phyloP scores from a whole-genome alignment of 30 jellyfish, hydroid and myxozoan species.

The Catostylus mosaicus region DNA sequence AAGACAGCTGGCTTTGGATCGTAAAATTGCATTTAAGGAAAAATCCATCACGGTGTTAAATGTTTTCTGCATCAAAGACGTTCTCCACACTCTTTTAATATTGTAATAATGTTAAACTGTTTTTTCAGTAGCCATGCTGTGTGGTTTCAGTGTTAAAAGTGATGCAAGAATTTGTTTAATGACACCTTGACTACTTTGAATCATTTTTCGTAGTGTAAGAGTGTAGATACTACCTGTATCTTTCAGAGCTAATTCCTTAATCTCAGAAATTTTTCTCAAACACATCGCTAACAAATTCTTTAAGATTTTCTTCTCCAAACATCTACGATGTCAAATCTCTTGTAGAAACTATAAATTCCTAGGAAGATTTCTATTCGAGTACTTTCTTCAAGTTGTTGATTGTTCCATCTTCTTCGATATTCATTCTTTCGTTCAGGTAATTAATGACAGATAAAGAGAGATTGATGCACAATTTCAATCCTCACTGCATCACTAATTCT shows the following conservation, averaged over 20 bases:
- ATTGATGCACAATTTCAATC: conserved; percentile 60
- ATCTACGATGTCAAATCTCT: conserved; percentile 28
- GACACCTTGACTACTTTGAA: conserved; percentile 29
- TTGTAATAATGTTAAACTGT: conserved; percentile 46
- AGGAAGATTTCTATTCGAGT: conserved; percentile 46
- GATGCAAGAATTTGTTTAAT: conserved; percentile 31
- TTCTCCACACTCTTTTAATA: conserved; percentile 13
- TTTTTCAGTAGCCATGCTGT: conserved; percentile 49
- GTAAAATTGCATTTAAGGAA: conserved; percentile 16
- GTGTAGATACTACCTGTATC: conserved; percentile 40
- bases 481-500: conserved; percentile 49
- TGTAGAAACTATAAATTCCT: conserved; percentile 8
- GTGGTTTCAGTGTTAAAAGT: conserved; percentile 29
- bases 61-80: conserved; percentile 2
- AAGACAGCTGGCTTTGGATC: conserved; percentile 39
- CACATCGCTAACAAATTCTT: conserved; percentile 45
- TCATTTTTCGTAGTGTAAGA: conserved; percentile 30
- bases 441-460: conserved; percentile 58
- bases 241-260: conserved; percentile 3
- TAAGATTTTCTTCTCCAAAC: conserved; percentile 13
- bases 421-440: conserved; percentile 39
- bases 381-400: conserved; percentile 24
- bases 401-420: conserved; percentile 54
- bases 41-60: conserved; percentile 10
- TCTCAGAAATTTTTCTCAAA: conserved; percentile 41